Conservation (phyloP, 2,797 vertebrate species). For the Pristis pectinata region DNA sequence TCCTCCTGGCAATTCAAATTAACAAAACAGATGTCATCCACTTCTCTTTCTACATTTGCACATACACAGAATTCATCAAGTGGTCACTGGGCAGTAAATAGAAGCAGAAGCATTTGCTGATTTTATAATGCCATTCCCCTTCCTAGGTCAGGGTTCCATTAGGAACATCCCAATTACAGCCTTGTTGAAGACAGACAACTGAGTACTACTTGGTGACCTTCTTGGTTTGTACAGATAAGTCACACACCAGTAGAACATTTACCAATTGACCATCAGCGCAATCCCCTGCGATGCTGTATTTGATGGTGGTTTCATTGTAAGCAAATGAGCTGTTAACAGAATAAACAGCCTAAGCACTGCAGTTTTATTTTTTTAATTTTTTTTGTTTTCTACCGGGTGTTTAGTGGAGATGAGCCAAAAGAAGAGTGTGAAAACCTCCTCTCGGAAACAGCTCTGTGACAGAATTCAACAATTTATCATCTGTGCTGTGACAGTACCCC, state of each 20-base stretch:
- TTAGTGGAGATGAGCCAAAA: constrained; percentile 23
- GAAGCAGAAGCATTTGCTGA: neutral
- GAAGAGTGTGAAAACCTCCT: constrained; percentile 13
- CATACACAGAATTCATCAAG: neutral
- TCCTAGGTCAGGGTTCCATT: neutral
- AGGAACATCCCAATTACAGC: neutral
- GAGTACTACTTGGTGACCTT: neutral
- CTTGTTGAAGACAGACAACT: neutral
- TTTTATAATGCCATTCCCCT: neutral
- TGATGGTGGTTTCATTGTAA: neutral
- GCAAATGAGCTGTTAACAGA: constrained; percentile 12
- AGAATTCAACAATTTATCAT: constrained; percentile 35
- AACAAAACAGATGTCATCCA: neutral
- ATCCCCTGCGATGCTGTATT: neutral
- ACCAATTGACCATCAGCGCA: neutral
- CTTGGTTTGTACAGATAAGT: neutral
- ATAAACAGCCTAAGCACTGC: neutral
- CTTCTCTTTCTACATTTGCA: neutral
- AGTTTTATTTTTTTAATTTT: constrained; percentile 11
- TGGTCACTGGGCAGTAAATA: neutral
- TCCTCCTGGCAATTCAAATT: neutral
- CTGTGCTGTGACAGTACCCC: constrained; percentile 34
- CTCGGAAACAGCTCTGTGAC: constrained; percentile 26
- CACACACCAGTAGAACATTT: neutral
- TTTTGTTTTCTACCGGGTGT: neutral